phyloP scores from a whole-genome alignment of 2,888 invertebrate species.

The Eupithecia exiguata region DNA sequence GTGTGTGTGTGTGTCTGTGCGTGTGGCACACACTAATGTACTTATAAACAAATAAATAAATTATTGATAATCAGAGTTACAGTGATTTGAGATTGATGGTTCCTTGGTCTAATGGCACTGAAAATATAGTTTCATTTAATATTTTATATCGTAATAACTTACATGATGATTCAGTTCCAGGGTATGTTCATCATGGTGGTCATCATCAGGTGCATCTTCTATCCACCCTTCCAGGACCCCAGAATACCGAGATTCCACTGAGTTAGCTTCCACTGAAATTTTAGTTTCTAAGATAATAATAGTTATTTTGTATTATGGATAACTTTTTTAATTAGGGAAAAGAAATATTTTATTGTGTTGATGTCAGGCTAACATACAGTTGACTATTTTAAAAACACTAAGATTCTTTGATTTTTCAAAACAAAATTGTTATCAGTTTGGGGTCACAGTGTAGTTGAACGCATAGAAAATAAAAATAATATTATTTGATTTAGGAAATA shows the following conservation, averaged over 20 bases:
- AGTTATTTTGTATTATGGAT: neutral
- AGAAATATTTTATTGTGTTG: neutral
- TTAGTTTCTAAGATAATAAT: neutral
- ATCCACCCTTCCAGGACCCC: conserved; percentile 92
- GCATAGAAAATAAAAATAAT: neutral
- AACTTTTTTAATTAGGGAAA: neutral
- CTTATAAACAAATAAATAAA: neutral
- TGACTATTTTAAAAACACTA: neutral
- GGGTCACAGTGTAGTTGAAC: too few species aligned
- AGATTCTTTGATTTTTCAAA: too few species aligned
- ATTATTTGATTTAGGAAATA: neutral
- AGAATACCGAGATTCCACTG: conserved; percentile 88
- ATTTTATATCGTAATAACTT: conserved; percentile 49
- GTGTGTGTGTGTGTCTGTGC: neutral
- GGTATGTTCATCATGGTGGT: conserved; percentile 82
- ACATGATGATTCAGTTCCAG: conserved; percentile 80
- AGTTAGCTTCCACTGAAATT: conserved; percentile 73
- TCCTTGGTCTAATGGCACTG: neutral
- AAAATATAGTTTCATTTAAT: neutral
- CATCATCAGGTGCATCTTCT: conserved; percentile 83
- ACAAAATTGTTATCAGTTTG: too few species aligned
- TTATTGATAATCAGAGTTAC: neutral
- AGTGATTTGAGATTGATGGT: neutral
- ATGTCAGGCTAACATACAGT: neutral
- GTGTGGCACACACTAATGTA: neutral